Evolutionary conservation across 2,113 vertebrate species (phyloP).

Genomic region (Hyperopisus bebe): DNA sequence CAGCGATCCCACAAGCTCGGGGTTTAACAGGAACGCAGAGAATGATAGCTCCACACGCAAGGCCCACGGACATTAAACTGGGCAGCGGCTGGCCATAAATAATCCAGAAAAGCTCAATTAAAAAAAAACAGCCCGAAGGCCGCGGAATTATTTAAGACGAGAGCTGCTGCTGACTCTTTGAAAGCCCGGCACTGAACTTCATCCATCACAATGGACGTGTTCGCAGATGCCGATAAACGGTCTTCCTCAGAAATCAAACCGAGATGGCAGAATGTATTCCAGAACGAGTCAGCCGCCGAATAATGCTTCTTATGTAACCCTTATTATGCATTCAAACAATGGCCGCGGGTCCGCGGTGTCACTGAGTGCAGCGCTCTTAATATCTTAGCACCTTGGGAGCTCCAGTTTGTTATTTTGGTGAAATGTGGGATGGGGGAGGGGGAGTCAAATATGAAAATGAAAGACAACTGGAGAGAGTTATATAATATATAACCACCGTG

Average conservation of each 20-base stretch:
- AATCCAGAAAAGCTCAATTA: not conserved
- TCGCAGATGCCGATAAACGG: not conserved
- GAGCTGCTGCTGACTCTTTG: not conserved
- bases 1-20: not conserved
- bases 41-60: not conserved
- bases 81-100: not conserved
- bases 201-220: not conserved
- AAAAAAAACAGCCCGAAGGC: not conserved
- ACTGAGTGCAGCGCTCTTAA: not conserved
- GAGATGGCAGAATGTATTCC: not conserved
- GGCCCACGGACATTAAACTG: not conserved
- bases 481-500: not conserved
- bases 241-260: not conserved
- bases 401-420: not conserved
- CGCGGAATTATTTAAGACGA: not conserved
- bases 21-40: not conserved
- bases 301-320: not conserved
- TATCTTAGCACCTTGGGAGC: not conserved
- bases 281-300: not conserved
- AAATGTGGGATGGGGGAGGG: not conserved
- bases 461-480: not conserved
- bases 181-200: not conserved
- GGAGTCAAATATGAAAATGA: not conserved
- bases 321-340: slow-evolving; percentile 1
- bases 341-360: not conserved